phyloP scores from a whole-genome alignment of 2,888 invertebrate genomes.

The Stenichneumon culpator region DNA sequence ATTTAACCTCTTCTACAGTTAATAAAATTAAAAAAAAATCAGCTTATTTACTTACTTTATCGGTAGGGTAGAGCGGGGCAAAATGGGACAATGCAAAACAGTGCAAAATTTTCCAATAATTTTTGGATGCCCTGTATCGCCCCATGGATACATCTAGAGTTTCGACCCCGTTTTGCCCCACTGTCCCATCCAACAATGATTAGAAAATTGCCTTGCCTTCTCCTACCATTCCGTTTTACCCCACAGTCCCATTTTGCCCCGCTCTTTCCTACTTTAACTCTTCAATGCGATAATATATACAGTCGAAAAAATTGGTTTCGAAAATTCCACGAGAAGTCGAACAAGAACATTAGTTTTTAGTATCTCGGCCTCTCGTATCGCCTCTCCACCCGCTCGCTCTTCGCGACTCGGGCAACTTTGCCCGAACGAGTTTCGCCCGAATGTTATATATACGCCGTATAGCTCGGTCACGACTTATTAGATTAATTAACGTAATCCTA shows the following conservation, averaged over 20 bases:
- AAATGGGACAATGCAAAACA: neutral
- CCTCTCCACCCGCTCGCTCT: neutral
- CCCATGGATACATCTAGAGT: neutral
- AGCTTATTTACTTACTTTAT: too few relatives aligned
- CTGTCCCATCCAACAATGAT: neutral
- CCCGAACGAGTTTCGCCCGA: neutral
- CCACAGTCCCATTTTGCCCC: neutral
- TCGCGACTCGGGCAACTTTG: neutral
- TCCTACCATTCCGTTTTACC: neutral
- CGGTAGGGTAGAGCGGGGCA: neutral
- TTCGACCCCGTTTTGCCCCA: neutral
- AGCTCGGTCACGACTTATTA: slow-evolving; percentile 74
- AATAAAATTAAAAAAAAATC: neutral
- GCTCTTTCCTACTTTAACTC: neutral
- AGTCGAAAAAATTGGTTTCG: neutral
- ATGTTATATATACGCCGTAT: neutral
- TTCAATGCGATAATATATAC: neutral
- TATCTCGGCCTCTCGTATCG: neutral
- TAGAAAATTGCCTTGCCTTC: too few relatives aligned
- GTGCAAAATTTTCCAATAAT: neutral
- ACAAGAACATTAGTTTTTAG: neutral
- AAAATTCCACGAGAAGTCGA: slow-evolving; percentile 5
- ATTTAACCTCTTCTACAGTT: neutral
- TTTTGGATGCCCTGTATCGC: neutral
- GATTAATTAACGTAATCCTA: slow-evolving; percentile 83